Base-by-base conservation (phyloP, 2,888 invertebrate species). In the Schizotus pectinicornis region DNA sequence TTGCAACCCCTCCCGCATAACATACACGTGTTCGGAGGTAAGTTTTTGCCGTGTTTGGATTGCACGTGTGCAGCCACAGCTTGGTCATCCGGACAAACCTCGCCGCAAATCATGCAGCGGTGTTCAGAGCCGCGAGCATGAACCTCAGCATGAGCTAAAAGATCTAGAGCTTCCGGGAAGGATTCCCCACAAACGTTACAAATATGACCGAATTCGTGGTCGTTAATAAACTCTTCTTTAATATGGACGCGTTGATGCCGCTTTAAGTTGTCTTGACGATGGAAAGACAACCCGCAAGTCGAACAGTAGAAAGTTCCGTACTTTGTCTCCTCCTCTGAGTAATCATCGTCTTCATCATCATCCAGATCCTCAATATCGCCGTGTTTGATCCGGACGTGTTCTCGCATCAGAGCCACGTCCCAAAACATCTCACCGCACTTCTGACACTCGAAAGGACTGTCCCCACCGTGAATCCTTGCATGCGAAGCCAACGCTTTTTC, bases 351-450 rank as follows among this genome's bases (percentile, higher is more conserved):
- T 33, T 80, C 81, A 36, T 81, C 82, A 11, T 81, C 81, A 5
- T 70, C 67, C 42, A 61, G 70, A 35, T 72, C 73, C 31, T 75
- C 75, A 5, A 72, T 59, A 13, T 71, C 75, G 1, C 84, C 60
- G 65, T 87, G 87, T 68, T 88, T 87, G 0, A 79, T 76, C 47
- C 84, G 81, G 31, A 84, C 80, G 68, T 88, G 88, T 43, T 88
- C 87, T 36, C 84, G 81, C 67, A 88, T 77, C 30, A 83, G 78
- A 22, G 78, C 79, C 2, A 83, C 76, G 68, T 87, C 87, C 91
- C 91, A 92, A 76, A 92, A 92, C 85, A 92, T 86, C 77, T 92
- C 92, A 58, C 89, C 89, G 74, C 92, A 93, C 61, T 86, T 85
- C 36, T 85, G 85, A 74, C 93, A 93, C 72, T 92, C 92, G 67